phyloP scores from a whole-genome alignment of 2,113 vertebrate genomes.

The Talpa occidentalis region DNA sequence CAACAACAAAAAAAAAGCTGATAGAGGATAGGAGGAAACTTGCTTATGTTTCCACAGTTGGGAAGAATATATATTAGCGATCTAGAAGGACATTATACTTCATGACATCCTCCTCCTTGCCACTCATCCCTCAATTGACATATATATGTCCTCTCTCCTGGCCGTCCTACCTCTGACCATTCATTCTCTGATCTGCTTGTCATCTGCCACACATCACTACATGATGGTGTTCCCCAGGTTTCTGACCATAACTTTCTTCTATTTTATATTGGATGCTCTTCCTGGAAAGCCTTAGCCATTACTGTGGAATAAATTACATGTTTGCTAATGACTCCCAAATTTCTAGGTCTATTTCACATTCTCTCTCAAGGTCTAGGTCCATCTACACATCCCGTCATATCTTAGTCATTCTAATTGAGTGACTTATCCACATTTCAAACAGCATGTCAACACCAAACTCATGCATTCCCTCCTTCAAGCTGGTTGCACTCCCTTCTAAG shows the following conservation, averaged over 20 bases:
- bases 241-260: neutral
- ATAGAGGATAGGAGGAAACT: neutral
- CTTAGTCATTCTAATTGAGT: neutral
- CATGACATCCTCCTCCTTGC: rapidly evolving
- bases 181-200: neutral
- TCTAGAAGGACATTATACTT: rapidly evolving
- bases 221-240: neutral
- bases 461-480: too few relatives aligned
- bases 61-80: neutral
- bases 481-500: neutral
- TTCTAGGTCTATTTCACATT: neutral
- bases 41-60: neutral
- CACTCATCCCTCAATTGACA: neutral
- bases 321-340: neutral
- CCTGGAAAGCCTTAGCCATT: neutral
- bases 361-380: neutral
- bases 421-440: neutral
- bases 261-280: neutral
- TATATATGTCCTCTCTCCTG: neutral
- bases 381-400: neutral
- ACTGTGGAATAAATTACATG: neutral
- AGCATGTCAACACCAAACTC: neutral
- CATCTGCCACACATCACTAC: too few relatives aligned
- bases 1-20: neutral
- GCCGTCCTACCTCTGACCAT: neutral